Evolutionary conservation across 2,888 invertebrate species (phyloP).

Genomic region (Trachelus stipa): DNA sequence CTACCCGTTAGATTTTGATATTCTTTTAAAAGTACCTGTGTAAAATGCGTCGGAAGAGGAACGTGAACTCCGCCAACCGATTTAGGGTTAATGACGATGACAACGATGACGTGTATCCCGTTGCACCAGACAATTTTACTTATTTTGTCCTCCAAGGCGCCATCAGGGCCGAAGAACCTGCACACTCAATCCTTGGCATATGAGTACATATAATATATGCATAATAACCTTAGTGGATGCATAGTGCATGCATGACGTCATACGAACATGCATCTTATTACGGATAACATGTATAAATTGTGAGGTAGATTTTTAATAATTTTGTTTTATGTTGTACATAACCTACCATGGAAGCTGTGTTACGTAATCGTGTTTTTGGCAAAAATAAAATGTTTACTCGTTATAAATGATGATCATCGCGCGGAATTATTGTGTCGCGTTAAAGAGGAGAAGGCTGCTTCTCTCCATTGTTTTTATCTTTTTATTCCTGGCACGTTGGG

Average conservation of each 20-base stretch:
- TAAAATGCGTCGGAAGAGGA: no score
- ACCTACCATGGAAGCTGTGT: not conserved
- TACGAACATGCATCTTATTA: not conserved
- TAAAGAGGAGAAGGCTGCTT: not conserved
- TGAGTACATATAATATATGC: not conserved
- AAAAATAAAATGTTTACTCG: not conserved
- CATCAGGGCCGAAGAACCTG: not conserved
- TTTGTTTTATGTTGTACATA: not conserved
- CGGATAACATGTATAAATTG: not conserved
- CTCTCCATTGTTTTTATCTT: not conserved
- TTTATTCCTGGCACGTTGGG: not conserved
- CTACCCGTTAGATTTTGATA: no score
- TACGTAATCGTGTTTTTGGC: not conserved
- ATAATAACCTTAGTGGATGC: not conserved
- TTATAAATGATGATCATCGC: not conserved
- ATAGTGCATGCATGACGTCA: not conserved
- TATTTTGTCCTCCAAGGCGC: no score
- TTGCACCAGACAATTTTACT: no score
- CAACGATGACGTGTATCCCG: no score
- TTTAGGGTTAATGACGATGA: no score
- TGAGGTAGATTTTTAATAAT: no score
- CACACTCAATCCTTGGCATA: not conserved
- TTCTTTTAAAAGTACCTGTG: no score
- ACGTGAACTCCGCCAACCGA: no score
- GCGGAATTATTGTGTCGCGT: not conserved